These are phyloP conservation scores for Invenusta paracnida DNA, from an alignment of 2,888 invertebrate genomes.

Conservation along the genomic window DNA sequence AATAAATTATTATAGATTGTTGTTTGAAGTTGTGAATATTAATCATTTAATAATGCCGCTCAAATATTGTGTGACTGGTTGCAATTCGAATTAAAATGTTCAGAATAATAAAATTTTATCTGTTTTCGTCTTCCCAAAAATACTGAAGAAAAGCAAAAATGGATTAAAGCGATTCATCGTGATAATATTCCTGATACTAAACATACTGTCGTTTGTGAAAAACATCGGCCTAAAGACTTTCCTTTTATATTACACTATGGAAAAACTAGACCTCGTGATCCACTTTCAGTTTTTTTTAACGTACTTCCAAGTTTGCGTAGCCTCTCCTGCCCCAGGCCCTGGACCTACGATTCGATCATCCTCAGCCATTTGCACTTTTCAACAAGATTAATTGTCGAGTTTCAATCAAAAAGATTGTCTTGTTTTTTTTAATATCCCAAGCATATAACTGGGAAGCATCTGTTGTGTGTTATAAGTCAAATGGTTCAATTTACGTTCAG, in stretches of 20 bases:
- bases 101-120: no score
- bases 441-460: no score
- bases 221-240: not conserved
- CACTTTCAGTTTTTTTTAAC: not conserved
- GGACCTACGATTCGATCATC: not conserved
- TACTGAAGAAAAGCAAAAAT: not conserved
- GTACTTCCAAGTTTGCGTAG: not conserved
- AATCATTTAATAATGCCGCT: slow-evolving; percentile 10
- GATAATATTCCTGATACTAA: not conserved
- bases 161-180: not conserved
- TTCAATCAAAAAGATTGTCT: not conserved
- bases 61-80: not conserved
- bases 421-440: not conserved
- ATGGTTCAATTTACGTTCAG: not conserved
- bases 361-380: not conserved
- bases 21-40: slow-evolving; percentile 81
- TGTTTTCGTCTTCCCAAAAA: no score
- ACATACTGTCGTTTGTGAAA: not conserved
- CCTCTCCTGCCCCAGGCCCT: not conserved
- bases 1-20: slow-evolving; percentile 66
- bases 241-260: no score
- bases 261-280: not conserved
- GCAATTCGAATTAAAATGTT: slow-evolving; percentile 20
- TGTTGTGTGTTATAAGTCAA: not conserved
- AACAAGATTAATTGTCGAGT: not conserved